Base-by-base conservation (phyloP, 2,113 vertebrate species). In the Origma solitaria region DNA sequence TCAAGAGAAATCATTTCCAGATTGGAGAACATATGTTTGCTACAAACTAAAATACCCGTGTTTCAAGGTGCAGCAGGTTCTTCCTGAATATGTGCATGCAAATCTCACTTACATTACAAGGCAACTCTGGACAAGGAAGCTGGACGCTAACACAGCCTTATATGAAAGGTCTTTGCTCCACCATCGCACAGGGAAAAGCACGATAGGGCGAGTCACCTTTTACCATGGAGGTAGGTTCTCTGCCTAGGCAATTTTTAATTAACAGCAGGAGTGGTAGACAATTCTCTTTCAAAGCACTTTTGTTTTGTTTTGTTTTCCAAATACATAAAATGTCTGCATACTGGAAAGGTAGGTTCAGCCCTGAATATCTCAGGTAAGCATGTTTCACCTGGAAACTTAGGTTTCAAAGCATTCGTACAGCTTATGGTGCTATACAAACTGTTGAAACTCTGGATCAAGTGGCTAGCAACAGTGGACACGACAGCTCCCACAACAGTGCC, bases 211-310 rank as follows among this genome's bases (percentile, higher is more conserved):
- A 95, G 73, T 79, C 65, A 94, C 15, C 4, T 86, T 82, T 91
- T 66, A 85, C 44, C 53, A 73, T 6, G 25, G 31, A 93, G 40
- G 42, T 38, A 40, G 49, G n/a, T 38, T 93, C 35, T 77, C 83
- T 90, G 58, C 35, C 58, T 80, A 65, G 49, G 68, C 33, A 90
- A 80, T 77, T 82, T 54, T 61, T 93, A 90, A 95, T 94, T 90
- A 96, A 82, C 31, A 76, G 53, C 24, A 85, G 33, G 30, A 93
- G 40, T 38, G 58, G 40, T 45, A 93, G 45, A 92, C 10, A 42
- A 78, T 65, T 60, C 72, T 79, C 50, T 80, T 80, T 72, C 2
- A 0, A 65, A 80, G 72, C 4, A 40, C 7, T 30, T 22, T 53
- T 51, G 51, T 53, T 73, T 40, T n/a, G 62, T 61, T 37, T 9